phyloP scores from a whole-genome alignment of 1,140 invertebrate species.

The Matsumurasca onukii region DNA sequence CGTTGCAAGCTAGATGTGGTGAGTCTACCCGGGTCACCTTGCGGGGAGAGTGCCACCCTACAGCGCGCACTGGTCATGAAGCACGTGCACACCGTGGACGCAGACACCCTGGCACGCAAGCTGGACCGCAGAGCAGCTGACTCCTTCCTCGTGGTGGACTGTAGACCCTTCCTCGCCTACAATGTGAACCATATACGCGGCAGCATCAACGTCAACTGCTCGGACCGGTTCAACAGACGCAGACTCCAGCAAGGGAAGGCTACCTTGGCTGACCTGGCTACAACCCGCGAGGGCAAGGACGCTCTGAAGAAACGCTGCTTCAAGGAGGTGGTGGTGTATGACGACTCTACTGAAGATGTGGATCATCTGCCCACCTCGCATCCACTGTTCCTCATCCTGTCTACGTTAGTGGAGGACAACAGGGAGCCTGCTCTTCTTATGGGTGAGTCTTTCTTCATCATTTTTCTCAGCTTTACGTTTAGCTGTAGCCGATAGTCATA shows the following conservation, averaged over 20 bases:
- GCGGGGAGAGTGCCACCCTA: conserved; percentile 55
- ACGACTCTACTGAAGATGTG: conserved; percentile 63
- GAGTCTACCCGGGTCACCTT: conserved; percentile 58
- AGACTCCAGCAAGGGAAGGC: conserved; percentile 68
- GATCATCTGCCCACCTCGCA: conserved; percentile 58
- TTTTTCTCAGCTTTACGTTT: conserved; percentile 1
- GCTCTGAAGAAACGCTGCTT: conserved; percentile 56
- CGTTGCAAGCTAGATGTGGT: conserved; percentile 58
- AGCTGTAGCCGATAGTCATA: too few species aligned
- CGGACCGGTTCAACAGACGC: conserved; percentile 69
- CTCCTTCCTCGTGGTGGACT: conserved; percentile 63
- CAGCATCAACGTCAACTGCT: conserved; percentile 74
- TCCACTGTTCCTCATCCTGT: conserved; percentile 66
- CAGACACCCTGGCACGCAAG: conserved; percentile 46
- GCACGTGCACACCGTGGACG: conserved; percentile 45
- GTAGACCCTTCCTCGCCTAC: conserved; percentile 70
- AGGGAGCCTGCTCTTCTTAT: conserved; percentile 66
- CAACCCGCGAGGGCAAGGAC: conserved; percentile 63
- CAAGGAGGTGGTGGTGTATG: conserved; percentile 68
- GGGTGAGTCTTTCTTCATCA: conserved; percentile 59
- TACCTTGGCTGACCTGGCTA: conserved; percentile 65
- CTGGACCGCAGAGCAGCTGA: conserved; percentile 40
- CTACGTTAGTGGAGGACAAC: conserved; percentile 68
- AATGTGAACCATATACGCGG: conserved; percentile 70
- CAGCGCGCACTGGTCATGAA: conserved; percentile 53